These are phyloP conservation scores for Callipepla californica DNA, from an alignment of 2,113 vertebrate genomes.

Conservation along the genomic window DNA sequence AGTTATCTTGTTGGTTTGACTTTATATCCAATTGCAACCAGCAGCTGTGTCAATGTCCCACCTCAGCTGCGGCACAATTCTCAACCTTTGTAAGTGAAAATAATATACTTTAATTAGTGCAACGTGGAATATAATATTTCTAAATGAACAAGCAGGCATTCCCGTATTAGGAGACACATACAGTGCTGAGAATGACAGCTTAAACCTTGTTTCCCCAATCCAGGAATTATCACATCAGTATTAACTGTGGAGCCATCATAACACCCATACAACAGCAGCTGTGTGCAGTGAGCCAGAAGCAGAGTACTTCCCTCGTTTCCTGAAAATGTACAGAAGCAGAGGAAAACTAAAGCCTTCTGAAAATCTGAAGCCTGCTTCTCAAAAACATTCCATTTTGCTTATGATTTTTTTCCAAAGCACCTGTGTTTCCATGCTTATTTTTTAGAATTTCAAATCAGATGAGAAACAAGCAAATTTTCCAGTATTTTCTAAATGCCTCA, in stretches of 20 bases:
- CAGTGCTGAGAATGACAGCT: not conserved
- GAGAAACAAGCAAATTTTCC: not conserved
- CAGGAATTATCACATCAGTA: not conserved
- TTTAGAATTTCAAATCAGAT: not conserved
- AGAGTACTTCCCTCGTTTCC: not conserved
- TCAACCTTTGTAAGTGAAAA: not conserved
- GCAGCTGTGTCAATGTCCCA: not conserved
- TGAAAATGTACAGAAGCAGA: fast-evolving
- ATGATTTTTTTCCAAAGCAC: not conserved
- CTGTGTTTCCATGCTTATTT: not conserved
- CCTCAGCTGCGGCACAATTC: not conserved
- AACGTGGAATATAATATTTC: not conserved
- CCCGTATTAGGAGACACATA: not conserved
- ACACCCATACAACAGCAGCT: not conserved
- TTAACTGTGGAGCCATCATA: not conserved
- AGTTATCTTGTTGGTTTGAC: not conserved
- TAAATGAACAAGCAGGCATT: not conserved
- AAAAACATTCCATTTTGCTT: not conserved
- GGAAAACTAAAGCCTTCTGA: not conserved
- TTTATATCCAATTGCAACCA: not conserved
- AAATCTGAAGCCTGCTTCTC: not conserved
- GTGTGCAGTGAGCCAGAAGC: not conserved
- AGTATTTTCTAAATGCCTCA: not conserved
- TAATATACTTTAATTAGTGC: not conserved
- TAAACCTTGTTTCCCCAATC: not conserved